Percentiles rank a stretch among this genome's conserved stretches.
Conservation (phyloP, 2,888 invertebrate genomes). For the Coremacera marginata region DNA sequence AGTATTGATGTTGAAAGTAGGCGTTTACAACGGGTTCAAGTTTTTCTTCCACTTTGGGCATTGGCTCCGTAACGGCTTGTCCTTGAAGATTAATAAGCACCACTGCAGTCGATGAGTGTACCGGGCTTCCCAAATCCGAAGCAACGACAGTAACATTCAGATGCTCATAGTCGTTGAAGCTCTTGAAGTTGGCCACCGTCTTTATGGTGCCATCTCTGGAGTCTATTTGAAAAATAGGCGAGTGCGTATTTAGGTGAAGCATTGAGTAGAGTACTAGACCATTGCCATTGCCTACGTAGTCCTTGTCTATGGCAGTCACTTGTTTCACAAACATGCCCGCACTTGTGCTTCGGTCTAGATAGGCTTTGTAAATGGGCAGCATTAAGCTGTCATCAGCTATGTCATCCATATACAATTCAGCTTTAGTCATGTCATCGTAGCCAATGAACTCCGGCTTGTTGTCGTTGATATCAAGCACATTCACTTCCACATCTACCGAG, state of each 20-base stretch:
- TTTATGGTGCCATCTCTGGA: constrained; percentile 87
- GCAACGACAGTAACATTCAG: constrained; percentile 86
- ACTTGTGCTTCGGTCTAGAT: constrained; percentile 80
- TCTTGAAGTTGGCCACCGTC: constrained; percentile 74
- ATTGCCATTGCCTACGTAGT: constrained; percentile 88
- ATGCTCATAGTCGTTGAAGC: constrained; percentile 68
- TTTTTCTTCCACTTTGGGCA: constrained; percentile 70
- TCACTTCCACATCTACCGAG: constrained; percentile 83
- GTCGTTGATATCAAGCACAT: constrained; percentile 86
- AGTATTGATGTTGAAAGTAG: constrained; percentile 78
- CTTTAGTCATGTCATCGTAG: constrained; percentile 74
- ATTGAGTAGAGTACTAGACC: constrained; percentile 85
- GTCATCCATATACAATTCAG: constrained; percentile 56
- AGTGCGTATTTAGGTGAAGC: constrained; percentile 74
- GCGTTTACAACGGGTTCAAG: constrained; percentile 46
- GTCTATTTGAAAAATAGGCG: constrained; percentile 81
- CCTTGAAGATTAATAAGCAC: constrained; percentile 76
- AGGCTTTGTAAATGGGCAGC: constrained; percentile 82
- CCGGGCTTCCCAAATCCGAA: constrained; percentile 87
- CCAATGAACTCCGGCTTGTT: constrained; percentile 85
- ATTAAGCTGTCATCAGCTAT: constrained; percentile 56
- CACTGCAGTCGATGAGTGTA: constrained; percentile 83
- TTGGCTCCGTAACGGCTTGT: constrained; percentile 58
- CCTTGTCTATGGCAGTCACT: constrained; percentile 87
- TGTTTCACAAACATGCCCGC: constrained; percentile 81